A percentile compares a stretch with the other conserved stretches of the same genome.
phyloP scores from a whole-genome alignment of 37 sponge, comb jelly and placozoan genomes.

The Haliclona indistincta region DNA sequence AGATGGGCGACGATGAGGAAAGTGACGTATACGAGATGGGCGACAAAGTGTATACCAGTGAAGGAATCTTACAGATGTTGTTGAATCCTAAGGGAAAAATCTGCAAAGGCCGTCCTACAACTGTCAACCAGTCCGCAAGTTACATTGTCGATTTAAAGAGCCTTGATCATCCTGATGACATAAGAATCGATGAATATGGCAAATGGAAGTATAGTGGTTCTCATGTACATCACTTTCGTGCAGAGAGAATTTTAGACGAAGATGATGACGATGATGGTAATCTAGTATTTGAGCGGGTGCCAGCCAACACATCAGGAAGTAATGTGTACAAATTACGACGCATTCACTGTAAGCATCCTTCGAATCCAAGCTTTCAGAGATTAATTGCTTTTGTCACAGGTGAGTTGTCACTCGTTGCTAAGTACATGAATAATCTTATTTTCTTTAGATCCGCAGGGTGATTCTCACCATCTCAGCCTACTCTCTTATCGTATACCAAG shows the following conservation, averaged over 20 bases:
- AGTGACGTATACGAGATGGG: no score
- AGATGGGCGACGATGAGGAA: no score
- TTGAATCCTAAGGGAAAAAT: slow-evolving; percentile 22
- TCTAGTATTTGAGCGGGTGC: slow-evolving; percentile 19
- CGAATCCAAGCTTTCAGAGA: slow-evolving; percentile 24
- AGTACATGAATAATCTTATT: no score
- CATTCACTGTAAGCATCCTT: slow-evolving; percentile 36
- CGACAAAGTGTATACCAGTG: slow-evolving; percentile 41
- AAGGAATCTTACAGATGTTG: slow-evolving; percentile 29
- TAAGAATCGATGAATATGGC: slow-evolving; percentile 44
- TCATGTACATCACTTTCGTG: slow-evolving; percentile 5
- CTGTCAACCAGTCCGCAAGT: slow-evolving; percentile 18
- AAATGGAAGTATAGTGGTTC: slow-evolving; percentile 52
- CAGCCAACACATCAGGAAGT: slow-evolving; percentile 25
- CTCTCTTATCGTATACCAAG: slow-evolving; percentile 24
- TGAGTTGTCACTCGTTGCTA: no score
- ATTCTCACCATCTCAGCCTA: slow-evolving; percentile 44
- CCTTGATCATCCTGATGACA: slow-evolving; percentile 27
- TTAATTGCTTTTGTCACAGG: slow-evolving; percentile 29
- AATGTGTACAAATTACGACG: slow-evolving; percentile 36
- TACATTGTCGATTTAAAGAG: slow-evolving; percentile 29
- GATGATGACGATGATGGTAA: slow-evolving; percentile 13
- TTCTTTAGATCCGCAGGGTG: no score
- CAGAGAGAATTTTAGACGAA: no score
- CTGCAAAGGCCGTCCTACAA: slow-evolving; percentile 25